A percentile compares a stretch with the other conserved stretches of the same genome.
These are phyloP conservation scores for Neodiprion lecontei DNA, from an alignment of 1,140 invertebrate genomes.

Conservation along the genomic window DNA sequence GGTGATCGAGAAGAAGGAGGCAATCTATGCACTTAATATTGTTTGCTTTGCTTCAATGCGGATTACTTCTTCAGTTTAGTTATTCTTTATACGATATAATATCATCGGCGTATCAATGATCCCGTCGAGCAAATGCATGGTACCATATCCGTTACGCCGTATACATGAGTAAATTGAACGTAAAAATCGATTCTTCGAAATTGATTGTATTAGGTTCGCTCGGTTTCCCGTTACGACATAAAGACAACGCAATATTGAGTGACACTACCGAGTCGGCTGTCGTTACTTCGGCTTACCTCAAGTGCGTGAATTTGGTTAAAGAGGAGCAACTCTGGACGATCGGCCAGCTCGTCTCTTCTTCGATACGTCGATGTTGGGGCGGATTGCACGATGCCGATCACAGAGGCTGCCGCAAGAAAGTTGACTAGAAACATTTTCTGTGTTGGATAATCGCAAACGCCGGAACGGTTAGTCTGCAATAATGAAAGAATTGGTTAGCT, in stretches of 20 bases:
- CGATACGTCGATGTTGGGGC: slow-evolving; percentile 31
- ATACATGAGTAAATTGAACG: background rate
- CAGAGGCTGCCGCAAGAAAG: slow-evolving; percentile 33
- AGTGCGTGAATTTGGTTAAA: slow-evolving; percentile 33
- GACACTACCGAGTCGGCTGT: too few species aligned
- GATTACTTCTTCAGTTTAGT: too few species aligned
- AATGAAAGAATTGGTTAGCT: too few species aligned
- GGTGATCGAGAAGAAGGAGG: too few species aligned
- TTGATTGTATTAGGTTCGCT: background rate
- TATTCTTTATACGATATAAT: too few species aligned
- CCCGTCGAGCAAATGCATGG: too few species aligned
- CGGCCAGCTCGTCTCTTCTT: slow-evolving; percentile 28
- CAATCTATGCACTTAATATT: too few species aligned
- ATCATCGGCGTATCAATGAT: too few species aligned
- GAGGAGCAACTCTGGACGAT: slow-evolving; percentile 31
- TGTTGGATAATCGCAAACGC: slow-evolving; percentile 12
- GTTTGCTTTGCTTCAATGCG: too few species aligned
- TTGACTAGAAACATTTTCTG: slow-evolving; percentile 36
- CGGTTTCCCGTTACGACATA: too few species aligned
- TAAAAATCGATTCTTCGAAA: background rate
- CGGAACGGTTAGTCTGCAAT: slow-evolving; percentile 20
- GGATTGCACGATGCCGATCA: slow-evolving; percentile 31
- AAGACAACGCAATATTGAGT: too few species aligned
- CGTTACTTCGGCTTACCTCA: slow-evolving; percentile 31
- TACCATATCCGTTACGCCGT: background rate